phyloP scores from a whole-genome alignment of 2,888 invertebrate genomes.

The Epistrophe grossulariae region DNA sequence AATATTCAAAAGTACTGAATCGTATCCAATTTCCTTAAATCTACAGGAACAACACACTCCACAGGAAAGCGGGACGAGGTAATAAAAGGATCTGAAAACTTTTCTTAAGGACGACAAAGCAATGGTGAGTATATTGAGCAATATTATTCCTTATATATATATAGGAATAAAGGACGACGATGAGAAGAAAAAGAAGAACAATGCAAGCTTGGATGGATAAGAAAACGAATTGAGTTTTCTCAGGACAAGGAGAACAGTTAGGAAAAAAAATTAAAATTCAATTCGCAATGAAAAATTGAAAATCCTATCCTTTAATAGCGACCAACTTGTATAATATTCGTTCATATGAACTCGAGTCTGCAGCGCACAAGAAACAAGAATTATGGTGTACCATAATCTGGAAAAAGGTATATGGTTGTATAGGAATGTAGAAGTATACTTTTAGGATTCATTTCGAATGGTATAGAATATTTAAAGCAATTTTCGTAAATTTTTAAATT shows the following conservation, averaged over 20 bases:
- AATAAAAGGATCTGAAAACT: slow-evolving; percentile 14
- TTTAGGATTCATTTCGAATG: neutral
- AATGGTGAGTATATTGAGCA: slow-evolving; percentile 44
- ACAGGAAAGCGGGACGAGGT: neutral
- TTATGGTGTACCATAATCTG: neutral
- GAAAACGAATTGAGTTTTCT: slow-evolving; percentile 9
- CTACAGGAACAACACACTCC: slow-evolving; percentile 3
- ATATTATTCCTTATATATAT: slow-evolving; percentile 47
- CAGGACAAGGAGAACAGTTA: slow-evolving; percentile 13
- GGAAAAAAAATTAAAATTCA: slow-evolving; percentile 70
- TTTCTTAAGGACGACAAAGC: slow-evolving; percentile 58
- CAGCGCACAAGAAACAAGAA: slow-evolving; percentile 1
- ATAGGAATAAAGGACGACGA: slow-evolving; percentile 1
- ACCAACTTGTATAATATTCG: slow-evolving; percentile 43
- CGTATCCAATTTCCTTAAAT: slow-evolving; percentile 64
- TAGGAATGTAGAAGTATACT: neutral
- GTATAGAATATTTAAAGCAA: slow-evolving; percentile 49
- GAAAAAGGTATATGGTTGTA: neutral
- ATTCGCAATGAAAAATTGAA: slow-evolving; percentile 75
- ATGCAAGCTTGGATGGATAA: slow-evolving; percentile 25
- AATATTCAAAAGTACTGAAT: slow-evolving; percentile 75
- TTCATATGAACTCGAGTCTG: neutral
- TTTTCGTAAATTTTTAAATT: slow-evolving; percentile 73
- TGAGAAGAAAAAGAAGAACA: slow-evolving; percentile 13
- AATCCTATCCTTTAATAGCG: slow-evolving; percentile 70